Percentiles rank a stretch among this genome's conserved stretches.
Evolutionary conservation across 2,113 vertebrate genomes (phyloP).

Genomic region (Ochotona princeps): DNA sequence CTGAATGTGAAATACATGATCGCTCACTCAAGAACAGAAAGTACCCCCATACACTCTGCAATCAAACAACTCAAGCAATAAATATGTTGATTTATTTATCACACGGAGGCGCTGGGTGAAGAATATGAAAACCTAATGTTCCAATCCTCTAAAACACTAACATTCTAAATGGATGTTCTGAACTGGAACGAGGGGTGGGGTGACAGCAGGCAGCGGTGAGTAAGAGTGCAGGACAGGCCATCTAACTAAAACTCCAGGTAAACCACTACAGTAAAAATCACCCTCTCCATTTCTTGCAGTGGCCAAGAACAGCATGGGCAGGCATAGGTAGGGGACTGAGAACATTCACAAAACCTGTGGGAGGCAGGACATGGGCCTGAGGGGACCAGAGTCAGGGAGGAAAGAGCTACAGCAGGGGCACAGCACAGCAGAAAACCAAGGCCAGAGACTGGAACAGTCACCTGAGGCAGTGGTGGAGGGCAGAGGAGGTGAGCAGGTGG

Average conservation of each 20-base stretch:
- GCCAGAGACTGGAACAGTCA: too few relatives aligned
- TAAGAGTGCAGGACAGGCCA: neutral
- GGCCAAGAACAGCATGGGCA: neutral
- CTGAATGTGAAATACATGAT: neutral
- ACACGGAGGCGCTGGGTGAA: neutral
- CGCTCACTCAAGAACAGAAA: neutral
- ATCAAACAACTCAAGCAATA: neutral
- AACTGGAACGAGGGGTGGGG: neutral
- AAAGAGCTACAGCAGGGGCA: neutral
- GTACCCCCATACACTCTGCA: neutral
- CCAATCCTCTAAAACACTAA: neutral
- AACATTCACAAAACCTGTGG: neutral
- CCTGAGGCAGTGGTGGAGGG: neutral
- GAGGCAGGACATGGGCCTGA: neutral
- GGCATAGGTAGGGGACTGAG: neutral
- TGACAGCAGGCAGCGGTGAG: too few relatives aligned
- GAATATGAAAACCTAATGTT: conserved; percentile 40
- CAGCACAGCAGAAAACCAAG: neutral
- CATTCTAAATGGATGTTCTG: neutral
- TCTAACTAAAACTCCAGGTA: conserved; percentile 8
- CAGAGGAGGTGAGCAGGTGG: neutral
- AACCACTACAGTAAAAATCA: neutral
- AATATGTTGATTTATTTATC: conserved; percentile 41
- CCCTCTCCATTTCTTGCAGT: neutral
- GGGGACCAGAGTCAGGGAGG: neutral